Evolutionary conservation across 2,797 vertebrate species (phyloP).

Genomic region (Nannoperca australis): DNA sequence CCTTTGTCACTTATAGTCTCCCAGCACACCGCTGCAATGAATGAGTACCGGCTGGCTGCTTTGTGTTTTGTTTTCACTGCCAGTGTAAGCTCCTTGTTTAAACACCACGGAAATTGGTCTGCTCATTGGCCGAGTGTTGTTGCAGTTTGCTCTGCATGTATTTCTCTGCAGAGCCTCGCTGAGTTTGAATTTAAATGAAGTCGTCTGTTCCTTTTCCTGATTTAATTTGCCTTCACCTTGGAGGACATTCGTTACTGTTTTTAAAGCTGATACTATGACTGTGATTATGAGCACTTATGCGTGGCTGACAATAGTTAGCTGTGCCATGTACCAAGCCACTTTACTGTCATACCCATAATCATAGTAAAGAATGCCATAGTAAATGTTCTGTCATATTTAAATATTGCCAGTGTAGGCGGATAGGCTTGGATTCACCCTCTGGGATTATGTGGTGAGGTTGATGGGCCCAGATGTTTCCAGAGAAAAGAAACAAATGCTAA

Average conservation of each 20-base stretch:
- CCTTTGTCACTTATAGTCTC: conserved; percentile 49
- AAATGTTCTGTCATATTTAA: conserved; percentile 61
- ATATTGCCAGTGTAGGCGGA: conserved; percentile 67
- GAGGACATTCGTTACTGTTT: conserved; percentile 45
- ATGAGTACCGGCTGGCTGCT: conserved; percentile 62
- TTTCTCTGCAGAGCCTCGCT: conserved; percentile 54
- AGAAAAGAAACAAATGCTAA: conserved; percentile 82
- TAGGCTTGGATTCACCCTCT: conserved; percentile 72
- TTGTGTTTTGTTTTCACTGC: conserved; percentile 66
- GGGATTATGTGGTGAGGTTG: conserved; percentile 76
- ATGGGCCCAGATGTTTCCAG: conserved; percentile 83
- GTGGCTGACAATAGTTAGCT: conserved; percentile 36
- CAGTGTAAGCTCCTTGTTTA: conserved; percentile 68
- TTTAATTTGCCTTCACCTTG: conserved; percentile 63
- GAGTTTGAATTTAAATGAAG: conserved; percentile 67
- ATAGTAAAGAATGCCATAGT: conserved; percentile 42
- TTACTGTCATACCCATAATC: conserved; percentile 29
- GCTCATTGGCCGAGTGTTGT: conserved; percentile 52
- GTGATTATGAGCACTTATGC: conserved; percentile 52
- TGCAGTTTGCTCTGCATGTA: conserved; percentile 60
- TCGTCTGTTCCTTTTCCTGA: conserved; percentile 57
- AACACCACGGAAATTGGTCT: conserved; percentile 62
- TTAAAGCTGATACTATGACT: conserved; percentile 31
- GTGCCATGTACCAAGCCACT: conserved; percentile 38
- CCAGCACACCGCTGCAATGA: conserved; percentile 57